Conservation (phyloP, 1,140 invertebrate species). For the Aphaenogaster ashmeadi region DNA sequence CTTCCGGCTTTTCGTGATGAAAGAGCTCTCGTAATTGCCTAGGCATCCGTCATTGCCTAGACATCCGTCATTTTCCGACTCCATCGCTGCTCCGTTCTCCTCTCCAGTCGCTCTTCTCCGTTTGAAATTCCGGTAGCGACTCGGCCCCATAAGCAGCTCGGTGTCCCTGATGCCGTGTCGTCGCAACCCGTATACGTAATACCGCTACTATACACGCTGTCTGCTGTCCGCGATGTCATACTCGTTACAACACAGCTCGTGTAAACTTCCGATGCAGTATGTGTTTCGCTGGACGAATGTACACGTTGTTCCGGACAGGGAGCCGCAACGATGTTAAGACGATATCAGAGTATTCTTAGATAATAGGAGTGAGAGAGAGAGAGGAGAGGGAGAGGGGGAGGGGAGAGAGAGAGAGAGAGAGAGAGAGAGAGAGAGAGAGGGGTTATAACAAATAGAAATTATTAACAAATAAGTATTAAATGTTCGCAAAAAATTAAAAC, state of each 20-base stretch:
- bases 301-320: neutral
- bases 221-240: constrained; percentile 46
- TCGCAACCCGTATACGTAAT: constrained; percentile 42
- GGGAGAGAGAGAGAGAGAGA: neutral
- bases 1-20: neutral
- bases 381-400: neutral
- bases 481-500: neutral
- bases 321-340: neutral
- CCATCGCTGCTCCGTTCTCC: neutral
- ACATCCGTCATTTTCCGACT: constrained; percentile 31
- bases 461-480: neutral
- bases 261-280: constrained; percentile 38
- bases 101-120: neutral
- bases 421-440: neutral
- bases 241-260: constrained; percentile 39
- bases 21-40: constrained; percentile 37
- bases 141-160: constrained; percentile 38
- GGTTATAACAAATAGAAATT: neutral
- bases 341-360: neutral
- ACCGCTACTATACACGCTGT: constrained; percentile 18
- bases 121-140: constrained; percentile 53
- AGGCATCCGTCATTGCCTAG: too few relatives aligned
- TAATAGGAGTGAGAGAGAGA: too few relatives aligned
- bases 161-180: constrained; percentile 39
- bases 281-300: neutral